Base-by-base conservation (phyloP, 2,113 vertebrate species). In the Aphyosemion australe region DNA sequence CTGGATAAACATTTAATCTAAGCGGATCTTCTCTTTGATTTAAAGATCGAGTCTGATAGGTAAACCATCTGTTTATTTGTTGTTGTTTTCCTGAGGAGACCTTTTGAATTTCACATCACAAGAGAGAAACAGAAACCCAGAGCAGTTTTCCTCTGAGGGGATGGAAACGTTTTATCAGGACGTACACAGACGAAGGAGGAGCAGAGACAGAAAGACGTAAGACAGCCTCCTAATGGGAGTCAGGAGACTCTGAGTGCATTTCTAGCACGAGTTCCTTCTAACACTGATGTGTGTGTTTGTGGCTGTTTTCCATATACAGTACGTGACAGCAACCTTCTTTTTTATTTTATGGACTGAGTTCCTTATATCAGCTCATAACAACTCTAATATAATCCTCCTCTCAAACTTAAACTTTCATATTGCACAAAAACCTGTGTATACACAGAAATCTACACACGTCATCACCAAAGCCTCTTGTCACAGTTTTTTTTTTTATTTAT, bases 211-310 rank as follows among this genome's bases (percentile, higher is more conserved):
- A 58, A 61, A 42, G 63, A 58, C 59, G 76, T 57, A 77, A 72
- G 64, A 46, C 68, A 41, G 53, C 11, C 9, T 18, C 65, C 52
- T 54, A 86, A 90, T 88, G 79, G 68, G 70, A 85, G 79, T 88
- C 85, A 87, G 80, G 77, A 82, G 85, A 85, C 67, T 75, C 42
- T 74, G 41, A 81, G 69, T 74, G 69, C 74, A 65, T 83, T 84
- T 71, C 43, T 65, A 78, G 55, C 63, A 77, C 84, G 72, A 75
- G 72, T 84, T 84, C 76, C 80, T 61, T 54, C 49, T 66, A 63
- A 50, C 19, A 73, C 54, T 78, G 45, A 73, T 63, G 63, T 55
- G 48, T 56, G 19, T 19, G 59, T 66, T 52, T 61, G 64, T 54
- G 5, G 16, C 57, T 63, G 15, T 12, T 49, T 32, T 31, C 49